phyloP scores from a whole-genome alignment of 2,113 vertebrate species.

The Calyptomena viridis region DNA sequence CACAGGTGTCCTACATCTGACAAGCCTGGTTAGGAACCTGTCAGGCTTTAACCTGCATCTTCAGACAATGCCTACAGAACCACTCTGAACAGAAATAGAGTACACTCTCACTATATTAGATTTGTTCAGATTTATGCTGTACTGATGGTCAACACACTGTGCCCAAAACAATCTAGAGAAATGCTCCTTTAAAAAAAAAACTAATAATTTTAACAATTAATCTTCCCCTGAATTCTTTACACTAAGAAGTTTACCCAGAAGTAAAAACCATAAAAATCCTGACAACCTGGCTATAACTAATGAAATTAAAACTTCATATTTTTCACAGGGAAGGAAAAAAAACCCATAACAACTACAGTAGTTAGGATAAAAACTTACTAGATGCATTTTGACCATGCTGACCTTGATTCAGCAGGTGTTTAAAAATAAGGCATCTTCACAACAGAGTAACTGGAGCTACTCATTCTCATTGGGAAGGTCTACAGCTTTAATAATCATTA shows the following conservation, averaged over 20 bases:
- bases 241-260: background rate
- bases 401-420: background rate
- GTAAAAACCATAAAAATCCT: background rate
- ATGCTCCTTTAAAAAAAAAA: background rate
- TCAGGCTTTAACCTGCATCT: background rate
- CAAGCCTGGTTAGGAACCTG: constrained; percentile 19
- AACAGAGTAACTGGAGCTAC: background rate
- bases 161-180: background rate
- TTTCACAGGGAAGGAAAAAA: background rate
- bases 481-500: background rate
- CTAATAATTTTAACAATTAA: background rate
- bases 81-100: background rate
- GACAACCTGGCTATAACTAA: background rate
- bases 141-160: background rate
- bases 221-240: background rate
- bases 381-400: background rate
- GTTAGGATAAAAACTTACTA: background rate
- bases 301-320: background rate
- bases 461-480: background rate
- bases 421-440: background rate
- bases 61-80: constrained; percentile 5
- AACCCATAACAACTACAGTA: background rate
- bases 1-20: constrained; percentile 9
- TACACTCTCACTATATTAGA: background rate
- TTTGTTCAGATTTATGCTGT: background rate